Conservation (phyloP, 2,888 invertebrate genomes). For the Noctua fimbriata region DNA sequence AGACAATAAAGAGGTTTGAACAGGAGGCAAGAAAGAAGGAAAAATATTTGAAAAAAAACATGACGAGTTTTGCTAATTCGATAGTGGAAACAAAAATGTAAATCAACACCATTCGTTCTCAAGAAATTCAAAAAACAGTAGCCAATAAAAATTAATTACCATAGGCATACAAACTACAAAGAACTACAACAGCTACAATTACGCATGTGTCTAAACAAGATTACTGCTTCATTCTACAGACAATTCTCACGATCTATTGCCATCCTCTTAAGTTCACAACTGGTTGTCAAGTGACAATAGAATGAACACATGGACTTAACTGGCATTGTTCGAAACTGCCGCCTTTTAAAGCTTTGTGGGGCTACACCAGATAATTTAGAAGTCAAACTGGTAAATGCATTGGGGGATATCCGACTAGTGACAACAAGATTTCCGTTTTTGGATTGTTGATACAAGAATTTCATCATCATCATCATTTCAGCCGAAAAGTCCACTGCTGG, state of each 20-base stretch:
- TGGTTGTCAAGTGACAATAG: constrained; percentile 42
- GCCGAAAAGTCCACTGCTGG: too few relatives aligned
- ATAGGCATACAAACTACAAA: constrained; percentile 13
- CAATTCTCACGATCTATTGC: constrained; percentile 54
- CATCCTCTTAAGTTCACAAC: constrained; percentile 40
- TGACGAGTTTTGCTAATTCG: background rate
- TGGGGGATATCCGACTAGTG: background rate
- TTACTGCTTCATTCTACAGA: constrained; percentile 34
- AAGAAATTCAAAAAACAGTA: constrained; percentile 5
- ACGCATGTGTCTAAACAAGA: constrained; percentile 40
- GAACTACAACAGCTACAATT: constrained; percentile 16
- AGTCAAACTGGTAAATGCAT: constrained; percentile 26
- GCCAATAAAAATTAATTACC: constrained; percentile 24
- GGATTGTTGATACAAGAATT: background rate
- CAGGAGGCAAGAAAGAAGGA: background rate
- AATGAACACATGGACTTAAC: constrained; percentile 26
- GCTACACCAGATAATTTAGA: constrained; percentile 34
- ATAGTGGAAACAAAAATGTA: background rate
- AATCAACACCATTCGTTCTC: background rate
- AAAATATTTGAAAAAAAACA: background rate
- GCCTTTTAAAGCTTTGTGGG: constrained; percentile 26
- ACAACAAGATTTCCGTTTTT: background rate
- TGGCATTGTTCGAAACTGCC: constrained; percentile 35
- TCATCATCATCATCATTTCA: too few relatives aligned
- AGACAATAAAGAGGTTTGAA: background rate